Evolutionary conservation across 2,113 vertebrate genomes (phyloP).

Genomic region (Camelus dromedarius): DNA sequence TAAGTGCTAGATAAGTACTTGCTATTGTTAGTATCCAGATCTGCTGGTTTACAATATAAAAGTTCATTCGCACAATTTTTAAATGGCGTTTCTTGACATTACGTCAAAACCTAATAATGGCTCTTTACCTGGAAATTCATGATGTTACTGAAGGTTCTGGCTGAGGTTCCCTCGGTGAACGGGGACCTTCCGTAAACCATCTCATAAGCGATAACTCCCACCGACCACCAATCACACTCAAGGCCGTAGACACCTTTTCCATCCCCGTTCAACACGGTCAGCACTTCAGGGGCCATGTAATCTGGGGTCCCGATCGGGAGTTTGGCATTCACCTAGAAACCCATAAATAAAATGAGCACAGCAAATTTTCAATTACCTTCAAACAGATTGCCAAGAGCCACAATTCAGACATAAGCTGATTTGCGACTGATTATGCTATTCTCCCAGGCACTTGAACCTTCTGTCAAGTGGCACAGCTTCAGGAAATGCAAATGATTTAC

Average conservation of each 20-base stretch:
- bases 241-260: slow-evolving; percentile 88
- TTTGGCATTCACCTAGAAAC: slow-evolving; percentile 87
- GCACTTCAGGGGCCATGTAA: slow-evolving; percentile 96
- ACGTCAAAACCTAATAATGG: background rate
- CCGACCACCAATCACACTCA: slow-evolving; percentile 98
- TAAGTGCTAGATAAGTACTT: background rate
- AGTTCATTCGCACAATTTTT: background rate
- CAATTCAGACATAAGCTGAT: slow-evolving; percentile 36
- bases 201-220: slow-evolving; percentile 96
- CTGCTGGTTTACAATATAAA: background rate
- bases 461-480: background rate
- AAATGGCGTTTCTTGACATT: background rate
- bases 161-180: slow-evolving; percentile 93
- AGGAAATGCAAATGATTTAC: slow-evolving; percentile 61
- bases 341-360: slow-evolving; percentile 45
- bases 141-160: slow-evolving; percentile 96
- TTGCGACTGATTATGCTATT: slow-evolving; percentile 48
- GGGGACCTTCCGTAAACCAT: slow-evolving; percentile 95
- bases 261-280: slow-evolving; percentile 89
- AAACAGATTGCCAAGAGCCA: background rate
- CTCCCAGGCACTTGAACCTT: slow-evolving; percentile 56
- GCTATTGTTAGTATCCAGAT: background rate
- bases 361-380: slow-evolving; percentile 54
- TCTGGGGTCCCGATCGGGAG: slow-evolving; percentile 94
- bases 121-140: slow-evolving; percentile 94